A percentile compares a stretch with the other conserved stretches of the same genome.
phyloP scores from a whole-genome alignment of 2,888 invertebrate species.

The Smittia aterrima region DNA sequence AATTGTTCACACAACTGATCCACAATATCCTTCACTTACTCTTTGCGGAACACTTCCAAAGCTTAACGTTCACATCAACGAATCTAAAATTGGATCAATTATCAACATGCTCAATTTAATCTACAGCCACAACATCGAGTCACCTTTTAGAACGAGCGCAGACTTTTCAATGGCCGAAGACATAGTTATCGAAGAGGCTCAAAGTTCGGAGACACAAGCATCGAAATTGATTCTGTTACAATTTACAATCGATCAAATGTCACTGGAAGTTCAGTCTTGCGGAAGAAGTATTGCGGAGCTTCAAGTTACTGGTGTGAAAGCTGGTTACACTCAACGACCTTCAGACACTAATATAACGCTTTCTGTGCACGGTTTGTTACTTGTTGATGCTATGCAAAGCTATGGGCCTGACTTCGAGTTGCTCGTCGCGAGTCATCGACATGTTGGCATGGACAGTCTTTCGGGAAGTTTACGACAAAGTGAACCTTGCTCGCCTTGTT shows the following conservation, averaged over 20 bases:
- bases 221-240: slow-evolving; percentile 74
- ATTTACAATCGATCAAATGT: slow-evolving; percentile 84
- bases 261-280: slow-evolving; percentile 79
- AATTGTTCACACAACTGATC: slow-evolving; percentile 78
- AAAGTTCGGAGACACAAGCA: slow-evolving; percentile 41
- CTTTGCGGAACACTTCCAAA: slow-evolving; percentile 83
- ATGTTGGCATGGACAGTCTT: slow-evolving; percentile 90
- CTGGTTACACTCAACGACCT: slow-evolving; percentile 70
- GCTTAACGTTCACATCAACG: slow-evolving; percentile 85
- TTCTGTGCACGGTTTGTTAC: slow-evolving; percentile 85
- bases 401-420: slow-evolving; percentile 95
- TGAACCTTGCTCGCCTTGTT: slow-evolving; percentile 85
- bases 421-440: slow-evolving; percentile 90
- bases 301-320: slow-evolving; percentile 84
- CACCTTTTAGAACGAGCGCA: slow-evolving; percentile 37
- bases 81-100: slow-evolving; percentile 76
- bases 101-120: slow-evolving; percentile 58
- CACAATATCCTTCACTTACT: slow-evolving; percentile 80
- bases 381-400: slow-evolving; percentile 93
- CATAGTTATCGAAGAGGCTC: slow-evolving; percentile 19
- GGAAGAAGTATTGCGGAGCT: slow-evolving; percentile 90
- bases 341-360: slow-evolving; percentile 74
- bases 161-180: background rate
- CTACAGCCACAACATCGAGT: slow-evolving; percentile 45
- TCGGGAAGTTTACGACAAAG: slow-evolving; percentile 91